Evolutionary conservation across 2,888 invertebrate species (phyloP).

Genomic region (Caenorhabditis sp.): DNA sequence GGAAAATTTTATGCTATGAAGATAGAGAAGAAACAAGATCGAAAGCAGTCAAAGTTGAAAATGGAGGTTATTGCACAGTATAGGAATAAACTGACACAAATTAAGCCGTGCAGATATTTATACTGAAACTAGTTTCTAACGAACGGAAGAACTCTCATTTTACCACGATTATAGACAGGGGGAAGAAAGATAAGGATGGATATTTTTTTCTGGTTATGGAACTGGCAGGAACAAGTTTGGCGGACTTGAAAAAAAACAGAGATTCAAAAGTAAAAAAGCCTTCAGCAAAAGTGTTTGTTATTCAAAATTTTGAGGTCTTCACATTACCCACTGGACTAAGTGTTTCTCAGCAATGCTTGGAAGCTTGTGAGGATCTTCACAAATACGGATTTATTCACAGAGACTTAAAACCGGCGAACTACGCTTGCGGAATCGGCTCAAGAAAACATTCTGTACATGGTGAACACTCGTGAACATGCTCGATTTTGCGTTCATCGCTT

Average conservation of each 20-base stretch:
- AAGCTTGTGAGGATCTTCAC: constrained; percentile 75
- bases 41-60: constrained; percentile 72
- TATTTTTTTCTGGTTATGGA: constrained; percentile 73
- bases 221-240: constrained; percentile 69
- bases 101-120: constrained; percentile 65
- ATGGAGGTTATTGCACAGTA: constrained; percentile 66
- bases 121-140: constrained; percentile 67
- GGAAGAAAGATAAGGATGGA: constrained; percentile 64
- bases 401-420: constrained; percentile 74
- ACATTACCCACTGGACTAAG: constrained; percentile 68
- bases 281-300: too few relatives aligned
- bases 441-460: constrained; percentile 31
- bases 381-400: constrained; percentile 74
- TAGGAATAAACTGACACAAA: too few relatives aligned
- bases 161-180: constrained; percentile 69
- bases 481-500: too few relatives aligned
- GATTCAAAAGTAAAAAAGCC: constrained; percentile 49
- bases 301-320: constrained; percentile 64
- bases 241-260: constrained; percentile 67
- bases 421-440: constrained; percentile 64
- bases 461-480: too few relatives aligned
- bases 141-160: constrained; percentile 66
- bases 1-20: constrained; percentile 70
- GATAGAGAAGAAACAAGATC: constrained; percentile 70
- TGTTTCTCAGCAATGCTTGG: constrained; percentile 69